Evolutionary conservation across 2,888 invertebrate species (phyloP).

Genomic region (Drosophila bunnanda): DNA sequence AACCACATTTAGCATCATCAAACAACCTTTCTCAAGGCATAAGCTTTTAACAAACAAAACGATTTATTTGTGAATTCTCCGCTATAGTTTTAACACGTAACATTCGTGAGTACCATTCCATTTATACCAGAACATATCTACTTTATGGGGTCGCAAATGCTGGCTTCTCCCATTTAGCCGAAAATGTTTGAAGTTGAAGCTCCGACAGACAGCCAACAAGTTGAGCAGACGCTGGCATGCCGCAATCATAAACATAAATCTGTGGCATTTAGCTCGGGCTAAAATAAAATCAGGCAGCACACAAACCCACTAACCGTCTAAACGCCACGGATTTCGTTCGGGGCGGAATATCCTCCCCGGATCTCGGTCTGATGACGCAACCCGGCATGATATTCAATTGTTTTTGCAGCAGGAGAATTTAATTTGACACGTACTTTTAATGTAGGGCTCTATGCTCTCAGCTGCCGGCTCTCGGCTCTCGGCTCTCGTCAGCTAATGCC

Average conservation of each 20-base stretch:
- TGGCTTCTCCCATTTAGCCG: slow-evolving; percentile 11
- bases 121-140: background rate
- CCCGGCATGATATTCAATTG: slow-evolving; percentile 75
- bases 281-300: slow-evolving; percentile 60
- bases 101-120: background rate
- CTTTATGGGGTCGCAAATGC: slow-evolving; percentile 4
- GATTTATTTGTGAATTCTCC: background rate
- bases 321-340: slow-evolving; percentile 49
- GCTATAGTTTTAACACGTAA: slow-evolving; percentile 1
- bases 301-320: slow-evolving; percentile 48
- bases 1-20: background rate
- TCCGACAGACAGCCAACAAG: slow-evolving; percentile 17
- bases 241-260: slow-evolving; percentile 64
- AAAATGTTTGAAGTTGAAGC: slow-evolving; percentile 22
- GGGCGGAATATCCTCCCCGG: slow-evolving; percentile 27
- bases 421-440: slow-evolving; percentile 79
- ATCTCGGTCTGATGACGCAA: slow-evolving; percentile 52
- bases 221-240: slow-evolving; percentile 29
- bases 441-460: slow-evolving; percentile 47
- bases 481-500: slow-evolving; percentile 67
- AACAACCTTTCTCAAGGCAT: background rate
- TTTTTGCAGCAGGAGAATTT: slow-evolving; percentile 74
- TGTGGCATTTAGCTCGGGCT: slow-evolving; percentile 56
- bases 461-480: slow-evolving; percentile 13
- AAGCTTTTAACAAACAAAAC: background rate